Base-by-base conservation (phyloP, 2,888 invertebrate species). In the Drosophila subquinaria region DNA sequence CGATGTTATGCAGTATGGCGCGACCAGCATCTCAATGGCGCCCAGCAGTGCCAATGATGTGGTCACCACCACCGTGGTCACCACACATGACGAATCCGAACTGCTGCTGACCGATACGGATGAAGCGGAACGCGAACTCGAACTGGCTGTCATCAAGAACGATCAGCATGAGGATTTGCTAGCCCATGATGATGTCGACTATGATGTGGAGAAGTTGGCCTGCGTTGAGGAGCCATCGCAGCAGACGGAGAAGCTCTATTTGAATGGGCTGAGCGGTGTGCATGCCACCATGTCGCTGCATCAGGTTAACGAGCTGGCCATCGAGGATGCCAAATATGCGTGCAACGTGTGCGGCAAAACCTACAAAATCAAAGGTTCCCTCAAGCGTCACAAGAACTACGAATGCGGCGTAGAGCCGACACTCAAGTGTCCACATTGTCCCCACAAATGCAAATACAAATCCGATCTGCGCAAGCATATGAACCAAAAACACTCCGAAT, bases 341-440 rank as follows among this genome's bases (percentile, higher is more conserved):
- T 96, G 96, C 93, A 94, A 94, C 88, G 94, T 94, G 88, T 97
- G 97, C 93, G 96, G 96, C 80, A 97, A 97, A 94, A 95, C 95
- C 86, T 97, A 97, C 94, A 96, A 95, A 93, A 95, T 95, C 93
- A 96, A 96, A 91, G 96, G 96, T 82, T 96, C 96, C 73, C 94
- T 97, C 87, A 95, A 95, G 92, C 94, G 96, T 66, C 96, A 97
- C 92, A 94, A 95, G 88, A 95, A 95, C 90, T 95, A 96, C 93
- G 96, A 96, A 92, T 97, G 97, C 91, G 93, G 93, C 2, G 91
- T 93, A 3, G 90, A 90, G 36, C 93, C 93, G 2, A 89, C 89
- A 1, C 78, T 93, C 3, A 90, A 89, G 35, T 93, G 93, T 77
- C 87, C 85, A 17, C 92, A 91, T 70, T 93, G 93, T 72, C 90